Evolutionary conservation across 2,888 invertebrate species (phyloP).

Genomic region (Ophion obscuratus): DNA sequence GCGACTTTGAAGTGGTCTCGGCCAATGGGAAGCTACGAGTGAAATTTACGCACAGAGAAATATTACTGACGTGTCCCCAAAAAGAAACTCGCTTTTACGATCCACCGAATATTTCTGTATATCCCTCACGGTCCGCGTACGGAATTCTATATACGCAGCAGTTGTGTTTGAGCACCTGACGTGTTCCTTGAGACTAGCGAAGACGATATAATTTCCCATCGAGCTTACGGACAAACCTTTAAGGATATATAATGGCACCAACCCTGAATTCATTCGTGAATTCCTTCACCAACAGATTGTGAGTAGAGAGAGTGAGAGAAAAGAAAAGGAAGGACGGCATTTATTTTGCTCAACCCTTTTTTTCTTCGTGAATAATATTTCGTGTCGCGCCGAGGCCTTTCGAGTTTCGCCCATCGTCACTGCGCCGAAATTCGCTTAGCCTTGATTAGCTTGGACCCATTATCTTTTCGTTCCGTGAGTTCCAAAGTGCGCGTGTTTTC

Average conservation of each 20-base stretch:
- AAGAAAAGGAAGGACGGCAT: neutral
- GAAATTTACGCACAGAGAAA: conserved; percentile 77
- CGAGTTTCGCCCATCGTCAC: neutral
- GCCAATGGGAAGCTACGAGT: conserved; percentile 73
- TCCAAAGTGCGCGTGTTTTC: conserved; percentile 33
- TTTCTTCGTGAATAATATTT: conserved; percentile 11
- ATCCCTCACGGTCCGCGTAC: conserved; percentile 69
- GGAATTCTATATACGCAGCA: conserved; percentile 70
- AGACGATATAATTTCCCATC: conserved; percentile 1
- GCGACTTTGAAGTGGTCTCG: conserved; percentile 69
- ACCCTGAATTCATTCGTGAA: conserved; percentile 88
- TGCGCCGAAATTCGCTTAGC: neutral
- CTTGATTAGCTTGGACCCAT: neutral
- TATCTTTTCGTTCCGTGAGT: conserved; percentile 20
- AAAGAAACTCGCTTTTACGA: conserved; percentile 72
- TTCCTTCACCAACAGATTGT: conserved; percentile 90
- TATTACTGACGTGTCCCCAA: conserved; percentile 83
- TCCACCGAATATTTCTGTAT: conserved; percentile 76
- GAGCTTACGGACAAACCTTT: conserved; percentile 23
- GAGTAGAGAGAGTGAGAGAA: conserved; percentile 83
- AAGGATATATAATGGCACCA: conserved; percentile 85
- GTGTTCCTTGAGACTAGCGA: conserved; percentile 38
- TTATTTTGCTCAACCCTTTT: conserved; percentile 3
- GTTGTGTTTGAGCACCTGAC: conserved; percentile 61
- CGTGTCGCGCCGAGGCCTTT: neutral